A percentile compares a stretch with the other conserved stretches of the same genome.
Conservation (phyloP, 2,113 vertebrate species). For the Empidonax alnorum region DNA sequence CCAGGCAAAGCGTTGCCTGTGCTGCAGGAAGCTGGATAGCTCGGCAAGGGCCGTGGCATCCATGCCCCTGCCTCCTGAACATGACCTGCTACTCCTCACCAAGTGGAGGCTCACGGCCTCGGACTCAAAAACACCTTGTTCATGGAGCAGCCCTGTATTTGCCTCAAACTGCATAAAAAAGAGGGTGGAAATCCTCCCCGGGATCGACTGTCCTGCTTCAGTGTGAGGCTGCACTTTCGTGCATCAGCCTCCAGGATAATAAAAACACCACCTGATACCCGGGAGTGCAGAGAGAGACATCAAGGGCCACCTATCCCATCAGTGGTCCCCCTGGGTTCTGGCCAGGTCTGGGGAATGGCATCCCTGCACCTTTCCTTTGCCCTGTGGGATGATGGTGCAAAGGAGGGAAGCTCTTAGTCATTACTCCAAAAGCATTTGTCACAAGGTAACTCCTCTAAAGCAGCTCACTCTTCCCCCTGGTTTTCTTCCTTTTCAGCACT, state of each 20-base stretch:
- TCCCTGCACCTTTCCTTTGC: neutral
- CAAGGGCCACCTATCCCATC: neutral
- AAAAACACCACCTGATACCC: neutral
- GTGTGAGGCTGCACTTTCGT: neutral
- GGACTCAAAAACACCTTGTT: neutral
- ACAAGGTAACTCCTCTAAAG: neutral
- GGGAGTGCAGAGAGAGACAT: fast-evolving
- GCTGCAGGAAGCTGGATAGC: neutral
- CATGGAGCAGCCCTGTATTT: neutral
- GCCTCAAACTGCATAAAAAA: neutral
- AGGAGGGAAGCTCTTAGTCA: neutral
- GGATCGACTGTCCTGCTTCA: neutral
- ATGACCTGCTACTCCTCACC: neutral
- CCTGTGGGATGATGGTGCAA: neutral
- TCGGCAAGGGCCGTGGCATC: neutral
- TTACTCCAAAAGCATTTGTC: neutral
- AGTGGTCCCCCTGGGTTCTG: neutral
- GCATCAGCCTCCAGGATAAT: neutral
- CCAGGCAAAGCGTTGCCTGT: neutral
- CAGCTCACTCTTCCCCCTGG: neutral
- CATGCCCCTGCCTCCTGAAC: neutral
- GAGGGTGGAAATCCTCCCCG: neutral
- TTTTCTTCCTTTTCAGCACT: neutral
- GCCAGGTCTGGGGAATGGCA: neutral
- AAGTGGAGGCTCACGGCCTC: neutral